Conservation (phyloP, 2,888 invertebrate species). For the Allygus modestus region DNA sequence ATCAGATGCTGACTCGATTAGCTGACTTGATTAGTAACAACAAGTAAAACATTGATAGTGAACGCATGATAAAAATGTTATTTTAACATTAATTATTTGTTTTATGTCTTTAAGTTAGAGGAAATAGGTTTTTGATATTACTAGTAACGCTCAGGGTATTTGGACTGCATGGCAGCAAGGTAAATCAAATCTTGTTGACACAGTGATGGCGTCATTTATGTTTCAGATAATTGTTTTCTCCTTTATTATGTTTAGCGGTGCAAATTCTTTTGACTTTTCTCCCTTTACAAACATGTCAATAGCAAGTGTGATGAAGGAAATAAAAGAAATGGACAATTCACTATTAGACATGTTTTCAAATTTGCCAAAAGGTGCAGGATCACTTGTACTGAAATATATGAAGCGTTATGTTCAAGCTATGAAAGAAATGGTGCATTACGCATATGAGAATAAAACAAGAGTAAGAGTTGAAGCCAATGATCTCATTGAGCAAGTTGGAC, state of each 20-base stretch:
- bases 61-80: not conserved
- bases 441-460: constrained; percentile 55
- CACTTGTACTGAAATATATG: constrained; percentile 1
- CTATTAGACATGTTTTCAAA: constrained; percentile 25
- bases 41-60: too few species aligned
- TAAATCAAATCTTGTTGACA: not conserved
- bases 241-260: not conserved
- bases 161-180: not conserved
- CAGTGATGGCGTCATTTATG: not conserved
- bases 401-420: constrained; percentile 35
- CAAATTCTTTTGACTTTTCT: constrained; percentile 8
- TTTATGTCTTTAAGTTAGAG: not conserved
- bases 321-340: constrained; percentile 32
- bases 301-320: constrained; percentile 37
- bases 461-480: constrained; percentile 50
- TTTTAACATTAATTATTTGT: not conserved
- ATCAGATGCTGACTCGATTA: too few species aligned
- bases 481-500: constrained; percentile 55
- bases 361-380: constrained; percentile 27
- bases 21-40: too few species aligned
- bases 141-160: not conserved
- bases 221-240: not conserved
- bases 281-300: constrained; percentile 47
- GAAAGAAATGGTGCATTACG: constrained; percentile 49
- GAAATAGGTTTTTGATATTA: not conserved